phyloP scores from a whole-genome alignment of 1,140 invertebrate genomes.

The Luehdorfia chinensis region DNA sequence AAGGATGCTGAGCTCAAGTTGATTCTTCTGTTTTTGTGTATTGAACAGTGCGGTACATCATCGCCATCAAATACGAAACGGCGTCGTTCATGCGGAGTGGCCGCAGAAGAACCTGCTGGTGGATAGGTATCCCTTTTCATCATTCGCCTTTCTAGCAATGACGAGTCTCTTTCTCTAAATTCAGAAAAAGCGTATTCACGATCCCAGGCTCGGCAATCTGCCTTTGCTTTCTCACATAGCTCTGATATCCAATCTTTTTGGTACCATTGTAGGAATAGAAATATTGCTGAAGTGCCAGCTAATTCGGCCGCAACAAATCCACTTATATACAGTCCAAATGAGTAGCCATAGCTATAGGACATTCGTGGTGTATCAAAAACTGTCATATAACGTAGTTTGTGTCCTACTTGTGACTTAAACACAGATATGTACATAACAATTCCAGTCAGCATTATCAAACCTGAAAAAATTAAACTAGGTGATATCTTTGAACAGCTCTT shows the following conservation, averaged over 20 bases:
- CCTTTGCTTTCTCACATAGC: slow-evolving; percentile 66
- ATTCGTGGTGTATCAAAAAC: slow-evolving; percentile 87
- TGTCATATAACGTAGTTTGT: slow-evolving; percentile 88
- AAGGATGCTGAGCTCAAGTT: slow-evolving; percentile 75
- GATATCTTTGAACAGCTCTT: too few relatives aligned
- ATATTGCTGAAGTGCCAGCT: slow-evolving; percentile 90
- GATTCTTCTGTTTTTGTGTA: slow-evolving; percentile 70
- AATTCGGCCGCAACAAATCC: slow-evolving; percentile 90
- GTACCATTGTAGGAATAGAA: slow-evolving; percentile 86
- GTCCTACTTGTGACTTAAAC: slow-evolving; percentile 92
- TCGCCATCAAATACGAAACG: slow-evolving; percentile 78
- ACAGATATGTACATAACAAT: slow-evolving; percentile 95
- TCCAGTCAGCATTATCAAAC: slow-evolving; percentile 91
- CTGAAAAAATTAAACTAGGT: slow-evolving; percentile 70
- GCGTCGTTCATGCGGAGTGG: slow-evolving; percentile 67
- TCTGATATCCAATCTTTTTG: slow-evolving; percentile 77
- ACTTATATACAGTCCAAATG: slow-evolving; percentile 89
- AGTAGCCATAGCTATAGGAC: slow-evolving; percentile 91
- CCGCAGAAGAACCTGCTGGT: slow-evolving; percentile 69
- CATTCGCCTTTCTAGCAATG: slow-evolving; percentile 63
- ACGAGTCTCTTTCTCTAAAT: slow-evolving; percentile 60
- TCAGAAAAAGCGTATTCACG: slow-evolving; percentile 65
- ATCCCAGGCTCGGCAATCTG: slow-evolving; percentile 67
- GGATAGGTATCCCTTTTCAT: slow-evolving; percentile 71
- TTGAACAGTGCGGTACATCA: slow-evolving; percentile 64